These are phyloP conservation scores for Pollenia angustigena DNA, from an alignment of 2,888 invertebrate species.

Conservation along the genomic window DNA sequence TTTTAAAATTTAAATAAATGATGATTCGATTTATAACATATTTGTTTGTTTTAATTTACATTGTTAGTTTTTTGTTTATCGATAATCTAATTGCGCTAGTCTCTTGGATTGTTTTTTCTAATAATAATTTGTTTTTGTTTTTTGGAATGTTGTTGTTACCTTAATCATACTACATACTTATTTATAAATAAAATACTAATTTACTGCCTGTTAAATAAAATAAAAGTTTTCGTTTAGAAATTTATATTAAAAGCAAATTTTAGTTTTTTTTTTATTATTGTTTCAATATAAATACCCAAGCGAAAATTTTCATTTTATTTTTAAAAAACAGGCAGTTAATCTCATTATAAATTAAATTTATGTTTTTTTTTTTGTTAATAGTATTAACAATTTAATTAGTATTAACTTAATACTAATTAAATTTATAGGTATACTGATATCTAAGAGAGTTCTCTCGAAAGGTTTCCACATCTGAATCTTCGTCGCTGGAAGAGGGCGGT, in stretches of 20 bases:
- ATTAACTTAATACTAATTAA: conserved; percentile 76
- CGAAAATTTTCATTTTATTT: too few species aligned
- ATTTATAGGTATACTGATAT: conserved; percentile 82
- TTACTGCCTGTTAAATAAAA: neutral
- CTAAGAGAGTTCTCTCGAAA: conserved; percentile 78
- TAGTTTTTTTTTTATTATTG: too few species aligned
- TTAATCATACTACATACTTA: conserved; percentile 28
- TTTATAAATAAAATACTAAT: conserved; percentile 32
- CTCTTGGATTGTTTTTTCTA: conserved; percentile 37
- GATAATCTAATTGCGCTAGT: conserved; percentile 45
- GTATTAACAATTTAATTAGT: too few species aligned
- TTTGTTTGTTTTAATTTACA: conserved; percentile 4
- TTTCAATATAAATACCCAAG: too few species aligned
- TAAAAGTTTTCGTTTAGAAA: too few species aligned
- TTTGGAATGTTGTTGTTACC: conserved; percentile 27
- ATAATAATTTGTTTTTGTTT: conserved; percentile 27
- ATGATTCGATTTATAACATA: conserved; percentile 7
- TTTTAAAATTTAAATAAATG: conserved; percentile 35
- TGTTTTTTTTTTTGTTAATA: neutral
- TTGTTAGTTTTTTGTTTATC: conserved; percentile 1
- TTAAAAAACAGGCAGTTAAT: neutral
- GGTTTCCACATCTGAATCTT: conserved; percentile 80
- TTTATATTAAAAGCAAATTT: too few species aligned
- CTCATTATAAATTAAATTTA: conserved; percentile 7
- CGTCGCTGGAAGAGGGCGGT: conserved; percentile 93